Evolutionary conservation across 2,888 invertebrate genomes (phyloP).

Genomic region (Autographa gamma): DNA sequence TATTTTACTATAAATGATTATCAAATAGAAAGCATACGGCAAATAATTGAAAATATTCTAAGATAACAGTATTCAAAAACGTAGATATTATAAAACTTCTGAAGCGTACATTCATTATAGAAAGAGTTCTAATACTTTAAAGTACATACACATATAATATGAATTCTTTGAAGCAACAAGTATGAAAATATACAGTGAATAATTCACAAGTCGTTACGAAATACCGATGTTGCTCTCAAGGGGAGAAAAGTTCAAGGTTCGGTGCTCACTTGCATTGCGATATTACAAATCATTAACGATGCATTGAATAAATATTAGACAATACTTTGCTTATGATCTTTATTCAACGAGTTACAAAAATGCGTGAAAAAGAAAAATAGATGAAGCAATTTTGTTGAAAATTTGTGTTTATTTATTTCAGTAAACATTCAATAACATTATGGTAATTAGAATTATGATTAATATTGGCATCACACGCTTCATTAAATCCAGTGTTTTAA

Average conservation of each 20-base stretch:
- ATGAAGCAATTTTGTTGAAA: too few relatives aligned
- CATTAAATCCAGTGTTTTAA: neutral
- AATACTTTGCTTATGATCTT: slow-evolving; percentile 29
- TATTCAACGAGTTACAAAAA: slow-evolving; percentile 18
- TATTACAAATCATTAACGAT: slow-evolving; percentile 42
- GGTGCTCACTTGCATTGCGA: slow-evolving; percentile 31
- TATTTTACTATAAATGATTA: too few relatives aligned
- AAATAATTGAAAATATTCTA: slow-evolving; percentile 7
- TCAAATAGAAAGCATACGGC: neutral
- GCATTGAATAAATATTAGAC: slow-evolving; percentile 47
- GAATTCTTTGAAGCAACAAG: slow-evolving; percentile 38
- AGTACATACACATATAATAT: neutral
- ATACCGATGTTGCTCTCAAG: slow-evolving; percentile 60
- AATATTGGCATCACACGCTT: slow-evolving; percentile 3
- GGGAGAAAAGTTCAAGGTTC: slow-evolving; percentile 79
- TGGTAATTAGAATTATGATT: neutral
- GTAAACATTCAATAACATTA: neutral
- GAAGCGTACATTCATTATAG: slow-evolving; percentile 5
- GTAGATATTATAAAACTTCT: slow-evolving; percentile 8
- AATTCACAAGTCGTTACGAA: slow-evolving; percentile 61
- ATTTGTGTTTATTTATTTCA: too few relatives aligned
- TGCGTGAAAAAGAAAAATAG: neutral
- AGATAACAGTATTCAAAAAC: slow-evolving; percentile 17
- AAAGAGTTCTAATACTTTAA: slow-evolving; percentile 14
- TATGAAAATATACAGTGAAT: slow-evolving; percentile 47